These are phyloP conservation scores for Magallana angulata DNA, from an alignment of 1,140 invertebrate species.

Conservation along the genomic window DNA sequence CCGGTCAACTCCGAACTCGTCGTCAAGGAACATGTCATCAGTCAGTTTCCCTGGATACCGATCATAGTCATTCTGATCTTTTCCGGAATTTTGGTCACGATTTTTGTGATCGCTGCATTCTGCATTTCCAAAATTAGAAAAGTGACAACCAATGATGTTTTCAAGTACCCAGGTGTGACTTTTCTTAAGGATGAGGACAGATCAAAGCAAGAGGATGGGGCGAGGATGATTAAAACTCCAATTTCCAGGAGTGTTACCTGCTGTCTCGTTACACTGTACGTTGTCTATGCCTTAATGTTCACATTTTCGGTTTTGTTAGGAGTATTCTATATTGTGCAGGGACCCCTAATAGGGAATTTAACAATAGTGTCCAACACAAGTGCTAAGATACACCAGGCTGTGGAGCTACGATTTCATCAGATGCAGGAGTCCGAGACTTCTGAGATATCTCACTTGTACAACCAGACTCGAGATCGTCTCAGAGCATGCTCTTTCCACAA, in stretches of 20 bases:
- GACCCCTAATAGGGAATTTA: slow-evolving; percentile 58
- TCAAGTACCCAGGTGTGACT: slow-evolving; percentile 44
- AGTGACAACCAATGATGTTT: slow-evolving; percentile 20
- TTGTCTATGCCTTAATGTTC: slow-evolving; percentile 71
- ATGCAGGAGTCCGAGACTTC: slow-evolving; percentile 65
- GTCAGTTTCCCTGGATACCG: slow-evolving; percentile 65
- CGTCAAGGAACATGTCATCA: background rate
- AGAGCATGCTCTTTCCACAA: slow-evolving; percentile 69
- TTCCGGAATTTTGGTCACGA: slow-evolving; percentile 51
- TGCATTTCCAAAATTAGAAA: slow-evolving; percentile 50
- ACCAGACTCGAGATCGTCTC: slow-evolving; percentile 61
- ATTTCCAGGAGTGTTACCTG: slow-evolving; percentile 59
- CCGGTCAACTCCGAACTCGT: background rate
- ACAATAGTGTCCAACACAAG: slow-evolving; percentile 61
- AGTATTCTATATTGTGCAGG: slow-evolving; percentile 66
- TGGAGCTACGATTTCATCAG: slow-evolving; percentile 61
- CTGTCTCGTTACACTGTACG: slow-evolving; percentile 65
- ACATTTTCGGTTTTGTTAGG: slow-evolving; percentile 69
- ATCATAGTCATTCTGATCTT: slow-evolving; percentile 61
- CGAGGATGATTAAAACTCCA: slow-evolving; percentile 38
- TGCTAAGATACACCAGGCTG: slow-evolving; percentile 60
- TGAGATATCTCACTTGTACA: slow-evolving; percentile 61
- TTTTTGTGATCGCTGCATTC: slow-evolving; percentile 57
- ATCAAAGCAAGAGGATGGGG: slow-evolving; percentile 5
- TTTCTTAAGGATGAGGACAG: slow-evolving; percentile 48